Conservation (phyloP, 1,140 invertebrate species). For the Leptinotarsa lineolata region DNA sequence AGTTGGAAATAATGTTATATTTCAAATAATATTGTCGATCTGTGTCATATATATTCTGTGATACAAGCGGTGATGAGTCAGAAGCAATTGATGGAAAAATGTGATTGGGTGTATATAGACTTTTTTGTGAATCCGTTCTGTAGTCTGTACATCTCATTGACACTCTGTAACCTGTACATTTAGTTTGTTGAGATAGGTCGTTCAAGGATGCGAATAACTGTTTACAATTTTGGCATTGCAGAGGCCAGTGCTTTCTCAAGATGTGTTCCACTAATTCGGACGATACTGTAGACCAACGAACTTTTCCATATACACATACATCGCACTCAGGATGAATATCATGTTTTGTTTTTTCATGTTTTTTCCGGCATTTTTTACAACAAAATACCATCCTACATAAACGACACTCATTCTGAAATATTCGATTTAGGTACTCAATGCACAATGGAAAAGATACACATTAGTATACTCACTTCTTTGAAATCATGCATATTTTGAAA, state of each 20-base stretch:
- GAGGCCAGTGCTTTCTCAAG: constrained; percentile 38
- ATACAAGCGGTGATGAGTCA: constrained; percentile 14
- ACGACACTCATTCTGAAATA: constrained; percentile 45
- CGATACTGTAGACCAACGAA: constrained; percentile 11
- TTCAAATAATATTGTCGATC: constrained; percentile 18
- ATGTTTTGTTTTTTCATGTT: constrained; percentile 40
- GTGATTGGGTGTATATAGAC: constrained; percentile 22
- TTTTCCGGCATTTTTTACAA: constrained; percentile 41
- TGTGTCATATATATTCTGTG: constrained; percentile 16
- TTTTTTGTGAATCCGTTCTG: constrained; percentile 29
- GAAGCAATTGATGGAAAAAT: constrained; percentile 22
- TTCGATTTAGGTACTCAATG: constrained; percentile 7
- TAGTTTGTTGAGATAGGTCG: constrained; percentile 34
- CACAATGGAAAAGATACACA: neutral
- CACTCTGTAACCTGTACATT: constrained; percentile 29
- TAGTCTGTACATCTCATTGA: constrained; percentile 8
- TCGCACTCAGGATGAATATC: constrained; percentile 40
- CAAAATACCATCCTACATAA: constrained; percentile 44
- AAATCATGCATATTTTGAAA: constrained; percentile 15
- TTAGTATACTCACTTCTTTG: constrained; percentile 33
- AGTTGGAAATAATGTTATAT: constrained; percentile 28
- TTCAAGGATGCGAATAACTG: constrained; percentile 38
- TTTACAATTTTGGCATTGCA: constrained; percentile 42
- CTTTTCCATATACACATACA: constrained; percentile 42
- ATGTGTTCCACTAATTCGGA: constrained; percentile 35